Conservation (phyloP, 1,140 invertebrate genomes). For the Centruroides vittatus region DNA sequence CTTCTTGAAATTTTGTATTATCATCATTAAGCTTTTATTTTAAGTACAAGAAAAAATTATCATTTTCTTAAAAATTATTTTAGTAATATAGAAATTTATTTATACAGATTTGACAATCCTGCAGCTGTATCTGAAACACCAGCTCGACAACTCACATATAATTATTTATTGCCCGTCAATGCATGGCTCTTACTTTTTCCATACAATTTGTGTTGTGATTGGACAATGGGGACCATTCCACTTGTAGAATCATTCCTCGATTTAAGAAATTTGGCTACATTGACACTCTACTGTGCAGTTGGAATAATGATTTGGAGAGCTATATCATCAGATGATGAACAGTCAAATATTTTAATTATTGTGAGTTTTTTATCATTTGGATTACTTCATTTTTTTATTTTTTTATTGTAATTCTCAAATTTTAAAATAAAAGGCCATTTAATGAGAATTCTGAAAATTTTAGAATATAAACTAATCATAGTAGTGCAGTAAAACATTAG, state of each 20-base stretch:
- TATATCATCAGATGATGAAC: constrained; percentile 1
- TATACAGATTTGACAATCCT: constrained; percentile 74
- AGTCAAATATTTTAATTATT: constrained; percentile 4
- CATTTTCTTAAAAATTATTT: too few species aligned
- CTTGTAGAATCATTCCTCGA: constrained; percentile 64
- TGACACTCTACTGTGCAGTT: constrained; percentile 52
- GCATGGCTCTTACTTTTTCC: constrained; percentile 78
- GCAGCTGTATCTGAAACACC: constrained; percentile 64
- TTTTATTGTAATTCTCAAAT: too few species aligned
- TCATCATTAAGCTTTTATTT: not conserved
- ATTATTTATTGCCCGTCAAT: constrained; percentile 82
- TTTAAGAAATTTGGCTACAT: constrained; percentile 62
- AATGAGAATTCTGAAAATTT: too few species aligned
- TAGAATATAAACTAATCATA: too few species aligned
- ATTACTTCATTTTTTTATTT: too few species aligned
- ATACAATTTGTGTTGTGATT: constrained; percentile 84
- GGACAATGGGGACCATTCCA: constrained; percentile 95
- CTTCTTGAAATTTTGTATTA: not conserved
- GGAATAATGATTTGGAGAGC: constrained; percentile 6
- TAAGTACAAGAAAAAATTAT: too few species aligned
- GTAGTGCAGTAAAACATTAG: too few species aligned
- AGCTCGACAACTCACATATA: constrained; percentile 74
- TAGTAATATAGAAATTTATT: not conserved
- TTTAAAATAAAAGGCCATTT: too few species aligned
- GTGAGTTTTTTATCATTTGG: not conserved